A percentile compares a stretch with the other conserved stretches of the same genome.
phyloP scores from a whole-genome alignment of 2,113 vertebrate genomes.

The Pitta sordida region DNA sequence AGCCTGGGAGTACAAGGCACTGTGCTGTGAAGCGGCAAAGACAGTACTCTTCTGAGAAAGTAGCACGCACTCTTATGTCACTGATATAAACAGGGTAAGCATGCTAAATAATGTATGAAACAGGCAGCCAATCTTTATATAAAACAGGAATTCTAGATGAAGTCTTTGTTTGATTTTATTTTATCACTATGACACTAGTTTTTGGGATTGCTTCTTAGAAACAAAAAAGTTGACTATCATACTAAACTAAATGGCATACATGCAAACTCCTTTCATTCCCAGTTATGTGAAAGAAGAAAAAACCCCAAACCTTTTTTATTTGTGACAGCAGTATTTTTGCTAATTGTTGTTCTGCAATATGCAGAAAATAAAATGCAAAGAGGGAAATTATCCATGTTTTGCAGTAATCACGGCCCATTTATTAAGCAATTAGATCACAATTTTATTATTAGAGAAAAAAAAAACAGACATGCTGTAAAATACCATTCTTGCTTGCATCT shows the following conservation, averaged over 20 bases:
- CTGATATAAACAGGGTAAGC: slow-evolving; percentile 82
- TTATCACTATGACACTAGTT: background rate
- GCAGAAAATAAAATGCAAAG: background rate
- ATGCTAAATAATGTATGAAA: slow-evolving; percentile 72
- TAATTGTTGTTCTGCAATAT: slow-evolving; percentile 10
- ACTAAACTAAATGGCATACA: background rate
- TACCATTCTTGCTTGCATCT: slow-evolving; percentile 40
- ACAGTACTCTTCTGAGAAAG: slow-evolving; percentile 74
- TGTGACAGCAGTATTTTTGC: background rate
- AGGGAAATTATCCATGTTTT: slow-evolving; percentile 31
- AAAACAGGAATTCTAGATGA: background rate
- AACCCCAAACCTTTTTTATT: background rate
- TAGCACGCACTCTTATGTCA: slow-evolving; percentile 74
- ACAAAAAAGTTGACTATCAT: background rate
- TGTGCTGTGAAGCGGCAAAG: slow-evolving; percentile 79
- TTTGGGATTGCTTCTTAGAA: background rate
- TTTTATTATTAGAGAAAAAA: slow-evolving; percentile 58
- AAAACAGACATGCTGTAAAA: slow-evolving; percentile 63
- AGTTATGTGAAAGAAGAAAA: background rate
- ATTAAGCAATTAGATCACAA: slow-evolving; percentile 73
- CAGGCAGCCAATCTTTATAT: slow-evolving; percentile 22
- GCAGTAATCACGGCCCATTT: slow-evolving; percentile 68
- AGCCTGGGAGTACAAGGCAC: slow-evolving; percentile 71
- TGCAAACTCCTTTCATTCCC: background rate
- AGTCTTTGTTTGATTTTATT: background rate